Evolutionary conservation across 1,140 invertebrate genomes (phyloP).

Genomic region (Stegodyphus dumicola): DNA sequence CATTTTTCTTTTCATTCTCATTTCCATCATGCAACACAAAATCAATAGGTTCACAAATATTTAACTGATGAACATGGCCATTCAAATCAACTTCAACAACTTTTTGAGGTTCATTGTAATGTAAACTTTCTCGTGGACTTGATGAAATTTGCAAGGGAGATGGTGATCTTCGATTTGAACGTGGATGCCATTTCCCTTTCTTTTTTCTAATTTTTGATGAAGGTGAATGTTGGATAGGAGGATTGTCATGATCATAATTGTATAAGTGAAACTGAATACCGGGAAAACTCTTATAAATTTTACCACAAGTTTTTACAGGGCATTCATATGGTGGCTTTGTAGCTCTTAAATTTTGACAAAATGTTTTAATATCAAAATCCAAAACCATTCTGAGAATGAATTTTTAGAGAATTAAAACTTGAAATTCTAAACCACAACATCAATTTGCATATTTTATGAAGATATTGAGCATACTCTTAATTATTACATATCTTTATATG

Average conservation of each 20-base stretch:
- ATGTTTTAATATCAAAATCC: constrained; percentile 86
- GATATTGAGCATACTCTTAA: no score
- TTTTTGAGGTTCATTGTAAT: constrained; percentile 83
- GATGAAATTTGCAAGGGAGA: constrained; percentile 67
- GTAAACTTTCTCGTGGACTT: constrained; percentile 70
- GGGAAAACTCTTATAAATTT: constrained; percentile 85
- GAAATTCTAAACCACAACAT: not conserved
- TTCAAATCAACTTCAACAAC: constrained; percentile 87
- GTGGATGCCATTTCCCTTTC: constrained; percentile 65
- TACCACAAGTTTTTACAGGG: constrained; percentile 83
- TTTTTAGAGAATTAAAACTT: not conserved
- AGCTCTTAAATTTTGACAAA: constrained; percentile 78
- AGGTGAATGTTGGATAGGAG: constrained; percentile 64
- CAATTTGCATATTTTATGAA: no score
- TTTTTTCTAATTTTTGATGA: constrained; percentile 57
- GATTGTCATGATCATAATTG: constrained; percentile 82
- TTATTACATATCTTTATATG: no score
- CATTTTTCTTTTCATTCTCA: constrained; percentile 47
- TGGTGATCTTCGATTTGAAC: constrained; percentile 66
- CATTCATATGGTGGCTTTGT: constrained; percentile 84
- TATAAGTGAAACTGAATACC: constrained; percentile 87
- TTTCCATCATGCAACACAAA: constrained; percentile 63
- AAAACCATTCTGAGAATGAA: constrained; percentile 73
- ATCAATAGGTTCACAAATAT: constrained; percentile 71
- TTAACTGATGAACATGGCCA: constrained; percentile 72